A percentile compares a stretch with the other conserved stretches of the same genome.
These are phyloP conservation scores for Scarus forsteni DNA, from an alignment of 2,797 vertebrate species.

Conservation along the genomic window DNA sequence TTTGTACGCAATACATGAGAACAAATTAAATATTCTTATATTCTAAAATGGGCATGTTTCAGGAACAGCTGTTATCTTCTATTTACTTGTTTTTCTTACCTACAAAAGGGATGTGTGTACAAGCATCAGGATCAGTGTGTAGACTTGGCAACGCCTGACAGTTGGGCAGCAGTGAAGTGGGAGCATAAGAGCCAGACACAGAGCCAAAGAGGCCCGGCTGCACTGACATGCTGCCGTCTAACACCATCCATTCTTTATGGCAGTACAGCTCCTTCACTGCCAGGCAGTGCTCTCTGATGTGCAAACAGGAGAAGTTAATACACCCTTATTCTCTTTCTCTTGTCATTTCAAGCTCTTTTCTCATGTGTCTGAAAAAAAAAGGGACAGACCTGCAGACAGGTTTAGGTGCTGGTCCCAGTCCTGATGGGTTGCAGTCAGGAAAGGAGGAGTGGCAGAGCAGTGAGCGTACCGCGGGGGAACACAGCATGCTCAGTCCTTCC, in stretches of 20 bases:
- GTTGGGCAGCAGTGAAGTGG: conserved; percentile 81
- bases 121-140: conserved; percentile 81
- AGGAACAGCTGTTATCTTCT: not conserved
- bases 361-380: not conserved
- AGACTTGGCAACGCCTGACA: conserved; percentile 92
- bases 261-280: conserved; percentile 97
- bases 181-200: conserved; percentile 43
- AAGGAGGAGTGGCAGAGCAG: conserved; percentile 93
- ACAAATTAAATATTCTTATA: not conserved
- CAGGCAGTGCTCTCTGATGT: conserved; percentile 92
- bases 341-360: not conserved
- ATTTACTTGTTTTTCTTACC: conserved; percentile 82
- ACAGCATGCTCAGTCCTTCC: conserved; percentile 86
- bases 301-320: conserved; percentile 10
- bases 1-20: not conserved
- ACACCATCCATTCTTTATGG: conserved; percentile 90
- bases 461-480: conserved; percentile 87
- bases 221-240: conserved; percentile 80
- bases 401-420: conserved; percentile 88
- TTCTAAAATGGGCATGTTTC: not conserved
- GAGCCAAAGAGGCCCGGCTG: conserved; percentile 83
- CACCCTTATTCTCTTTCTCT: not conserved
- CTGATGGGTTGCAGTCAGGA: conserved; percentile 92
- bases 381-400: conserved; percentile 92
- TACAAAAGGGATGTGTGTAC: conserved; percentile 90